Base-by-base conservation (phyloP, 2,797 vertebrate genomes). In the Streptopelia turtur region DNA sequence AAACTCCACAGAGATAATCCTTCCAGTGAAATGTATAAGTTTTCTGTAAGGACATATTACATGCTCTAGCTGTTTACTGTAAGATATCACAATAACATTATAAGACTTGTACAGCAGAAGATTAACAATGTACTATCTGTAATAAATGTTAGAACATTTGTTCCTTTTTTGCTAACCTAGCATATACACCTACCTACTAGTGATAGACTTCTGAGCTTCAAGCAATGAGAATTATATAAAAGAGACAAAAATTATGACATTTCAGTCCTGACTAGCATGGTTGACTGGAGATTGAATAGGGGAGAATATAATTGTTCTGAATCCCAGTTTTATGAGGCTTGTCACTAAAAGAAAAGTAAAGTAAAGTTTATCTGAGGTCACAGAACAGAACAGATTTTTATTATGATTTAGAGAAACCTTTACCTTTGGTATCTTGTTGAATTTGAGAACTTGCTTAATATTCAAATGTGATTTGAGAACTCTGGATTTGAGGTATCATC, bases 401-500 rank as follows among this genome's bases (percentile, higher is more conserved):
- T 96, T 95, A 87, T 55, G 61, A 70, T 87, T 98, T 89, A 66
- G 43, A 95, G 77, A 97, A 91, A 56, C 22, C 77, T 88, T 96
- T 85, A 93, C 68, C 70, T 96, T 94, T 96, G 35, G 24, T 79
- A 68, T 52, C 77, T 87, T 89, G 25, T 60, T 87, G 64, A 91
- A 87, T 70, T 87, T 1, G 1, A 90, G 61, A 47, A 83, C 55
- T 31, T 75, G 60, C 49, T 93, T 91, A 93, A 92, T 96, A 95
- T 92, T 96, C 80, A 95, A 90, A 74, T 25, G 57, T 50, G 94
- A 95, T 96, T 91, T 80, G 64, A 55, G 63, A 92, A 85, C 53
- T 88, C 85, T 66, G 63, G 49, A 66, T 91, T 72, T 69, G 70
- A 91, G 86, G 70, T 89, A 94, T 95, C 69, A 89, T 55, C 66